Conservation (phyloP, 2,888 invertebrate species). For the Oscheius myriophilus region DNA sequence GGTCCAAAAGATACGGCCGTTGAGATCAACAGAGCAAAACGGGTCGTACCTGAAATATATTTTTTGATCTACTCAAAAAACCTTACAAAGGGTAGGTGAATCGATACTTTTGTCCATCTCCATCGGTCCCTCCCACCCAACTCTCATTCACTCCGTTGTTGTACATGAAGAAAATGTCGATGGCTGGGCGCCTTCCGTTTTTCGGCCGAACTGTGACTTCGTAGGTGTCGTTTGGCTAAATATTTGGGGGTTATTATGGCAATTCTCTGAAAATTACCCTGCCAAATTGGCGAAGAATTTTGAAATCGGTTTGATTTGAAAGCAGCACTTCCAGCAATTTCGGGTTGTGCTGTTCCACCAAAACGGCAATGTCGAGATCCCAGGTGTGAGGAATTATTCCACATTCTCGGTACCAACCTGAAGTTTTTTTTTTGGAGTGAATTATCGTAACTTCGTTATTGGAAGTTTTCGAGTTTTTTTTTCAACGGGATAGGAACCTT, state of each 20-base stretch:
- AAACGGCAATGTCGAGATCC: constrained; percentile 38
- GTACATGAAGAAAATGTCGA: constrained; percentile 43
- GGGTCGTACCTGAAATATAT: constrained; percentile 35
- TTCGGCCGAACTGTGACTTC: constrained; percentile 34
- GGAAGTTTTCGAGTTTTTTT: too few species aligned
- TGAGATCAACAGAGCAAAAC: constrained; percentile 40
- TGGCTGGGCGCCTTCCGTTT: constrained; percentile 3
- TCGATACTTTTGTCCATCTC: constrained; percentile 33
- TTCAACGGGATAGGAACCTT: too few species aligned
- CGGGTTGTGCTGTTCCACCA: constrained; percentile 34
- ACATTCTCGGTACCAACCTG: constrained; percentile 42
- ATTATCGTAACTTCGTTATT: too few species aligned
- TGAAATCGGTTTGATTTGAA: constrained; percentile 9
- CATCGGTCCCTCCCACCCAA: constrained; percentile 31
- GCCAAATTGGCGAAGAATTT: constrained; percentile 30
- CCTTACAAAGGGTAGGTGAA: constrained; percentile 36
- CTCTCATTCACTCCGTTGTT: constrained; percentile 22
- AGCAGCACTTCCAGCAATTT: constrained; percentile 12
- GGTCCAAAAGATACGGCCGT: constrained; percentile 42
- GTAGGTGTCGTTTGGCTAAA: constrained; percentile 40
- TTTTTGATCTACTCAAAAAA: not conserved
- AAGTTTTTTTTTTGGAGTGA: too few species aligned
- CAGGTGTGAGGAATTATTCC: constrained; percentile 35
- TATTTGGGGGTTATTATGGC: not conserved
- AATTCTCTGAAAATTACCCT: constrained; percentile 22